Conservation (phyloP, 2,113 vertebrate genomes). For the Myotis davidii region DNA sequence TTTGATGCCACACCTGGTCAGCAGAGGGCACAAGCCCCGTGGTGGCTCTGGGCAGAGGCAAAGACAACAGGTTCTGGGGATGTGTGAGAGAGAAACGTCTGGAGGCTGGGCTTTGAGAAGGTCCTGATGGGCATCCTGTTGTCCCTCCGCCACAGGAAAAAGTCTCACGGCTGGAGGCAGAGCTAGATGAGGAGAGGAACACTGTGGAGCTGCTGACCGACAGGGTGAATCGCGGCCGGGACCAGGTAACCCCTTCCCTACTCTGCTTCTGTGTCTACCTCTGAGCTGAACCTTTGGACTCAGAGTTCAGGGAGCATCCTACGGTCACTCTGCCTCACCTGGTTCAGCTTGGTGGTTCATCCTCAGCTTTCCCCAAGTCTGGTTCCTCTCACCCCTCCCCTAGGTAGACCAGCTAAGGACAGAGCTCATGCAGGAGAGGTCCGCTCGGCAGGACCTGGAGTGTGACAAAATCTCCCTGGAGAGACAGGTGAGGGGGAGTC, state of each 20-base stretch:
- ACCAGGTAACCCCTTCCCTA: slow-evolving; percentile 88
- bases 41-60: background rate
- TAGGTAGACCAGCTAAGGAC: slow-evolving; percentile 94
- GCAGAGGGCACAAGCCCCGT: slow-evolving; percentile 52
- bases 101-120: background rate
- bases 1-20: background rate
- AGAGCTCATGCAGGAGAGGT: slow-evolving; percentile 95
- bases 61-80: background rate
- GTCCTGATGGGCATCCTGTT: background rate
- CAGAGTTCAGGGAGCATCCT: background rate
- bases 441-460: slow-evolving; percentile 94
- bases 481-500: slow-evolving; percentile 88
- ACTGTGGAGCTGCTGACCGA: slow-evolving; percentile 92
- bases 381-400: background rate
- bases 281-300: background rate
- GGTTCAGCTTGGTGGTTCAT: background rate
- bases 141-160: slow-evolving; percentile 58
- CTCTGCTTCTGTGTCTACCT: background rate
- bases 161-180: slow-evolving; percentile 86
- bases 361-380: background rate
- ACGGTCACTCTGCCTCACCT: background rate
- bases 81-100: background rate
- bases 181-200: slow-evolving; percentile 94
- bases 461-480: slow-evolving; percentile 96
- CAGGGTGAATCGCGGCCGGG: slow-evolving; percentile 89